Base-by-base conservation (phyloP, 2,888 invertebrate species). In the Drosophila basisetae region DNA sequence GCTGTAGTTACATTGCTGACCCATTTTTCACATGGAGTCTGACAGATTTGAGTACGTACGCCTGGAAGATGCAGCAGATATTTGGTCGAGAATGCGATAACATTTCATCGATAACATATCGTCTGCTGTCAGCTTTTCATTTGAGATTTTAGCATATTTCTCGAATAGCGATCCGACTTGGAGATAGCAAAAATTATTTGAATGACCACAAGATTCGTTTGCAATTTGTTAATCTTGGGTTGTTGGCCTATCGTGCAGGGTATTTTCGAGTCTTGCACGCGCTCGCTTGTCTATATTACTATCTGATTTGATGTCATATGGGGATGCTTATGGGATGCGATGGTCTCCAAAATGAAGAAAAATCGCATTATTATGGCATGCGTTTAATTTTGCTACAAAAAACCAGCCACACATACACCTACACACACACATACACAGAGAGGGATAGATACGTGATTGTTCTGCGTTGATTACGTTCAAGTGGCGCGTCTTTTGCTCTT, bases 311-410 rank as follows among this genome's bases (percentile, higher is more conserved):
- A 60, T 71, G 65, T 55, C 60, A 61, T 50, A 59, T 67, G 69
- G 58, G 59, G 66, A 54, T 77, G 66, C 62, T 56, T 22, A 55
- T 55, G 53, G 49, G 52, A 37, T 59, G 80, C 39, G 55, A 37
- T 69, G 61, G 39, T 55, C 61, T 60, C 53, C 13, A 66, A 74
- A 72, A 79, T 77, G 87, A 85, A 80, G 80, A 86, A 78, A 83
- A 89, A 84, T 84, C 89, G 86, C 76, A 83, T 89, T 84, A 89
- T 84, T 84, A 89, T 84, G 84, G 83, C 84, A 78, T 89, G 89
- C 89, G 89, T 89, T 84, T 89, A 84, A 86, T 85, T 84, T 81
- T 60, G 83, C 74, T 77, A 82, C 69, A 79, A 63, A 68, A 62
- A 75, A 68, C 68, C 35, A 56, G 54, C 49, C 52, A 54, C 33